Percentiles rank a stretch among this genome's conserved stretches.
These are phyloP conservation scores for Xenops minutus DNA, from an alignment of 2,797 vertebrate species.

Conservation along the genomic window DNA sequence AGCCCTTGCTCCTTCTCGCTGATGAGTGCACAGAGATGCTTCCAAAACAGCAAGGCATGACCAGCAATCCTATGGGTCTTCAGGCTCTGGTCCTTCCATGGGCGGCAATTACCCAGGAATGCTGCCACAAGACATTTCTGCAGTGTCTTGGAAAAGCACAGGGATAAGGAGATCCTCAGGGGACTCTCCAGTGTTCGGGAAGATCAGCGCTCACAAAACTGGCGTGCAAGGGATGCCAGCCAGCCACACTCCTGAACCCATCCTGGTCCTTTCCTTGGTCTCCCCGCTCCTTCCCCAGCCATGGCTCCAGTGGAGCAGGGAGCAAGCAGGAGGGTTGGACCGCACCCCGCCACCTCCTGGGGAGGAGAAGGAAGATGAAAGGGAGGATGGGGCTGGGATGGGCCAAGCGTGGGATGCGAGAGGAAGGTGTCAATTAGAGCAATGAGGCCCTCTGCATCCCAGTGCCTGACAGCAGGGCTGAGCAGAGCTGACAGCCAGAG, in stretches of 20 bases:
- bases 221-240: fast-evolving
- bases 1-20: background rate
- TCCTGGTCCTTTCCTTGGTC: background rate
- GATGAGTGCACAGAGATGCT: fast-evolving
- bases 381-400: conserved; percentile 23
- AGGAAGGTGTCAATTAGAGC: conserved; percentile 90
- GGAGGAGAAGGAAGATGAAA: conserved; percentile 34
- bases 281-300: background rate
- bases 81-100: background rate
- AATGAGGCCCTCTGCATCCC: conserved; percentile 80
- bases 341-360: background rate
- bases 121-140: background rate
- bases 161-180: background rate
- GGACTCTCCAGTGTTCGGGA: background rate
- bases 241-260: background rate
- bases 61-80: background rate
- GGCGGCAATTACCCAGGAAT: background rate
- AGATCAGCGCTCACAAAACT: background rate
- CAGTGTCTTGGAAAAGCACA: background rate
- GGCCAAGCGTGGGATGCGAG: conserved; percentile 52
- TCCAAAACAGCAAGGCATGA: background rate
- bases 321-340: background rate
- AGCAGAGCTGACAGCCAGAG: conserved; percentile 87
- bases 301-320: fast-evolving
- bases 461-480: conserved; percentile 83